Conservation (phyloP, 2,888 invertebrate species). For the Perizoma flavofasciatum region DNA sequence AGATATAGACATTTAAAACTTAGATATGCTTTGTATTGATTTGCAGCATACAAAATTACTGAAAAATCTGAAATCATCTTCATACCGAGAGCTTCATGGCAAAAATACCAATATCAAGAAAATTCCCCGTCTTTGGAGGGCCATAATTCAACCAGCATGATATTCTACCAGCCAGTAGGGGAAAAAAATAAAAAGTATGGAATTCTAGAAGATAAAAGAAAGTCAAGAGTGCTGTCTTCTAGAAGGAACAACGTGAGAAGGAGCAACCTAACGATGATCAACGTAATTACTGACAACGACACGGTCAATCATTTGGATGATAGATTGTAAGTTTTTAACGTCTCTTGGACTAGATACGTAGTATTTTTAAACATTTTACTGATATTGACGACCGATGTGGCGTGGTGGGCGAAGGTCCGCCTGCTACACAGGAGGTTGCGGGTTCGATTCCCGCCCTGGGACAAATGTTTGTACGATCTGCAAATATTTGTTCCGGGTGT, state of each 20-base stretch:
- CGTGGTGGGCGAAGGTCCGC: too few species aligned
- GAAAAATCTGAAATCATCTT: conserved; percentile 56
- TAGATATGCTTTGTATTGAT: not conserved
- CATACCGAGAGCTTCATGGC: conserved; percentile 58
- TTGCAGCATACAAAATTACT: conserved; percentile 69
- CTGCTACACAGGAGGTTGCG: too few species aligned
- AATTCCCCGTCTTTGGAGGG: conserved; percentile 3
- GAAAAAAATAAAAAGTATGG: conserved; percentile 46
- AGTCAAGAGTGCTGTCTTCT: conserved; percentile 50
- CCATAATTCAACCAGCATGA: conserved; percentile 7
- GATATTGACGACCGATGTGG: too few species aligned
- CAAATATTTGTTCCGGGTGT: too few species aligned
- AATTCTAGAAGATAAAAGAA: conserved; percentile 57
- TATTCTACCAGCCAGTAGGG: conserved; percentile 11
- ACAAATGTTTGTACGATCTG: too few species aligned
- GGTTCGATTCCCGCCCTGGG: too few species aligned
- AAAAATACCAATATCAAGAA: conserved; percentile 8
- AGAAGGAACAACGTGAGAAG: conserved; percentile 59
- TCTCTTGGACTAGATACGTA: not conserved
- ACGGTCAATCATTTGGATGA: conserved; percentile 68
- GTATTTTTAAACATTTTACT: too few species aligned
- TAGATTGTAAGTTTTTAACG: conserved; percentile 61
- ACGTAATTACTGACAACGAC: conserved; percentile 71
- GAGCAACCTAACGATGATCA: conserved; percentile 62
- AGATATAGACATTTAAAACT: too few species aligned